Evolutionary conservation across 2,113 vertebrate species (phyloP), one percentile per base, ranked within the genome.

Genomic region (Anarhynchus alexandrinus): DNA sequence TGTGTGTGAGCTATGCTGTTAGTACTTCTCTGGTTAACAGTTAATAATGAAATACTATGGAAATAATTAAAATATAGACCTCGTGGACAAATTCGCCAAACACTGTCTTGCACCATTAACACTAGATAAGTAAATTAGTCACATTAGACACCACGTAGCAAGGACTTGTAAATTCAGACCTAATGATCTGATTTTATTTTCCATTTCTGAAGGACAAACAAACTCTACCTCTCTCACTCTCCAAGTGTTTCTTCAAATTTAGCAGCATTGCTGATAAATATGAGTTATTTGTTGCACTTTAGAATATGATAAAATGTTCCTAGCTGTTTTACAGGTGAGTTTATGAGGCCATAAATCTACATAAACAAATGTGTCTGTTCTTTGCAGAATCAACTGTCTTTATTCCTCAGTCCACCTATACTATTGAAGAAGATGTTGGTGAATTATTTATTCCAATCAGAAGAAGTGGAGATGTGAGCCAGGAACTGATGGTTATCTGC

Each of bases 401-500:
- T 97, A 98, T 99, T 93, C 99, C 99, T n/a, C 98, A 99, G 71
- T 97, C 98, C 12, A 96, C 96, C 23, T 98, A 98, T 85, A 97
- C 97, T 25, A 90, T 99, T 52, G 98, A 99, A 97, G 99, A 99
- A 97, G 98, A 99, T 57, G 61, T 98, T 43, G 99, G 99, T 16
- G 99, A 99, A 74, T 97, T 99, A 66, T 97, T 99, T 96, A 98
- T 99, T 94, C 99, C 99, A 3, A 98, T 99, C 80, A 98, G 97
- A 97, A 99, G 99, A 96, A 99, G 98, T 40, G 99, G 99, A 93
- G 99, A 99, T 43, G 97, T 98, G 89, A 99, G 98, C 89, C 98
- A 98, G 97, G 99, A 99, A 87, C 96, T 99, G 86, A 99, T 99
- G 99, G 99, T 99, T 95, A 96, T 99, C 97, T 99, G 99, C 96